These are phyloP conservation scores for Pangasius larnaudii DNA, from an alignment of 2,797 vertebrate species.

Conservation along the genomic window DNA sequence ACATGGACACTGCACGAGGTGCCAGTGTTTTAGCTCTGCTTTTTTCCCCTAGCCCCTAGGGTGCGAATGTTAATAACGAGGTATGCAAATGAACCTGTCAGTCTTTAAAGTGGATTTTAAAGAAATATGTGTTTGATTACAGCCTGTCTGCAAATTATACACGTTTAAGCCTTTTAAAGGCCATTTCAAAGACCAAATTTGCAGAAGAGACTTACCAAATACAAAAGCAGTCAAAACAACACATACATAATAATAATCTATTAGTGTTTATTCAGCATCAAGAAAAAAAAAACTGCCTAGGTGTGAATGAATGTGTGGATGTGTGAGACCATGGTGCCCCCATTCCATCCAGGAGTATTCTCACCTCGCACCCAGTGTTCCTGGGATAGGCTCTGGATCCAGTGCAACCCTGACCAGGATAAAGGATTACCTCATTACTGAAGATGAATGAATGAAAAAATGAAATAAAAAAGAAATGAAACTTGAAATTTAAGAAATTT, in stretches of 20 bases:
- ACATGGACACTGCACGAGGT: not conserved
- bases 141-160: not conserved
- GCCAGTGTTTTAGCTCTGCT: not conserved
- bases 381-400: not conserved
- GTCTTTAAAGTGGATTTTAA: not conserved
- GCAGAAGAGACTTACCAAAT: not conserved
- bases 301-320: not conserved
- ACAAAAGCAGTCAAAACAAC: not conserved
- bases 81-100: not conserved
- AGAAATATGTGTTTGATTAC: not conserved
- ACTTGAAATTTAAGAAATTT: not conserved
- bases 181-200: not conserved
- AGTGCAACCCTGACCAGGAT: not conserved
- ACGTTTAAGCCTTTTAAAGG: conserved; percentile 4
- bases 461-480: not conserved
- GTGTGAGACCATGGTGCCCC: not conserved
- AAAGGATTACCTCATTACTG: not conserved
- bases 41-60: not conserved
- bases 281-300: not conserved
- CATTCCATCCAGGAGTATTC: not conserved
- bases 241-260: not conserved
- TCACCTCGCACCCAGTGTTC: not conserved
- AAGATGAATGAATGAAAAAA: not conserved
- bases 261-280: not conserved
- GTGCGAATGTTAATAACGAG: not conserved